Evolutionary conservation across 1,140 invertebrate genomes (phyloP), one percentile per base, ranked within the genome.

Genomic region (Cephus cinctus): DNA sequence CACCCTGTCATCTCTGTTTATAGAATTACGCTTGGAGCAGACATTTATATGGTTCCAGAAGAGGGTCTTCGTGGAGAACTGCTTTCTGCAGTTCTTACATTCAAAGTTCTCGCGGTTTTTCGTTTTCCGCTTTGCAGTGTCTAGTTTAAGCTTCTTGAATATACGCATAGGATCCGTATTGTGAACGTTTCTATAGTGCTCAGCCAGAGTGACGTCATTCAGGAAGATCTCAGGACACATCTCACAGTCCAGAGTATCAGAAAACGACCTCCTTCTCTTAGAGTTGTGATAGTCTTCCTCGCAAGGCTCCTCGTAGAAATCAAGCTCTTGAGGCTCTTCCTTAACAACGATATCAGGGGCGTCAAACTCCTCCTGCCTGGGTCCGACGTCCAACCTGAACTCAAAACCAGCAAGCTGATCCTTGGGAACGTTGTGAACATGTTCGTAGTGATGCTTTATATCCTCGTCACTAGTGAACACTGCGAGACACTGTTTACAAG

Each of bases 401-500:
- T 76, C 71, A 11, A 70, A 73, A 3, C 67, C 55, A 4, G 72
- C 65, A 3, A 77, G 43, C 19, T 77, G 75, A 43, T 75, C 72
- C 34, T 73, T 75, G 0, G 65, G 58, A 6, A 76, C 67, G 19
- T 70, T 67, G 36, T 79, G 78, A 12, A 71, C 50, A 5, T 65
- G 65, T 20, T 75, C 69, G 39, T 75, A 78, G 50, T 83, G 81
- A 30, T 65, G 57, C 40, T 77, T 70, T 12, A 83, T 63, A 23
- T 79, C 71, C 4, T 74, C 61, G 45, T 81, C 77, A 2, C 69
- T 74, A 0, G 74, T 78, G 43, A 82, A 84, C 4, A 83, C 77
- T 22, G 80, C 77, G 15, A 83, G 61, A 59, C 83, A 84, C 4
- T 78, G 75, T 57, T 81, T 82, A 48, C 83, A 84, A 1, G 80